phyloP scores from a whole-genome alignment of 2,888 invertebrate genomes.

The Graphium colonna region DNA sequence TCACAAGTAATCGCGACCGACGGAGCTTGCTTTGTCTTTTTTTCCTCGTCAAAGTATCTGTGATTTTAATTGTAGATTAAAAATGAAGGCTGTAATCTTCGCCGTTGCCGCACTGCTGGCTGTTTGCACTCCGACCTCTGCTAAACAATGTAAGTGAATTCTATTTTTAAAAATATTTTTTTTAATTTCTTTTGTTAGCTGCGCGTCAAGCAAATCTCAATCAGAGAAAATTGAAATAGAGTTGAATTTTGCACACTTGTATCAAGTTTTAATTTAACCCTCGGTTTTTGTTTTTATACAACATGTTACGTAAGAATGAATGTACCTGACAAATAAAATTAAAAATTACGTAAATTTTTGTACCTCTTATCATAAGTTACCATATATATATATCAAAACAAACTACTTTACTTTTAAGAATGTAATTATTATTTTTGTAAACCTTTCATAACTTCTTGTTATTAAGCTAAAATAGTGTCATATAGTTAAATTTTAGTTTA shows the following conservation, averaged over 20 bases:
- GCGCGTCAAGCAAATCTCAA: conserved; percentile 1
- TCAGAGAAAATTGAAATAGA: no score
- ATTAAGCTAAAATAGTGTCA: no score
- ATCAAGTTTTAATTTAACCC: not conserved
- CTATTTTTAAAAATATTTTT: conserved; percentile 32
- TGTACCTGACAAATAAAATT: no score
- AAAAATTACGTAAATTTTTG: no score
- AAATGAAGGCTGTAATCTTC: conserved; percentile 80
- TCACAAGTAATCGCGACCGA: conserved; percentile 44
- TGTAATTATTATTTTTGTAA: no score
- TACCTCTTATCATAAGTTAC: no score
- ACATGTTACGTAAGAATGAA: not conserved
- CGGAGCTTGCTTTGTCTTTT: conserved; percentile 28
- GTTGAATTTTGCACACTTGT: not conserved
- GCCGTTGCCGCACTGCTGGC: conserved; percentile 72
- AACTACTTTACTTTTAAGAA: no score
- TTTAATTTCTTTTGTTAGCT: conserved; percentile 27
- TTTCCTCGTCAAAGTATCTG: conserved; percentile 70
- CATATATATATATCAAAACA: no score
- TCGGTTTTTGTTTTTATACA: not conserved
- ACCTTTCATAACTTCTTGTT: no score
- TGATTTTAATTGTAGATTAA: conserved; percentile 60
- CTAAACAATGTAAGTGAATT: conserved; percentile 84
- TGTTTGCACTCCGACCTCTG: conserved; percentile 70
- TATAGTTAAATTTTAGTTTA: no score